Base-by-base conservation (phyloP, 2,888 invertebrate genomes). In the Polietes domitor region DNA sequence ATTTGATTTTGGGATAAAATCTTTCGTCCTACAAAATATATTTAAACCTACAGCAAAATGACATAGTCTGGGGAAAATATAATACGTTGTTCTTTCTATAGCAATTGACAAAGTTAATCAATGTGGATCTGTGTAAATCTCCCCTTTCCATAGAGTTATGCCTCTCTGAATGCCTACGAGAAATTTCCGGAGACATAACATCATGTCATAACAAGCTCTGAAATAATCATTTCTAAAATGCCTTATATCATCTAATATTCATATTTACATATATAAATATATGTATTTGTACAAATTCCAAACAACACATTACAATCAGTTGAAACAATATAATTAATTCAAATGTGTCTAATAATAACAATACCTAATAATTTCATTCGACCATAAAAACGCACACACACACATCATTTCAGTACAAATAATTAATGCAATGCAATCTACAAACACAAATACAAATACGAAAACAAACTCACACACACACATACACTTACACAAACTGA, bases 241-340 rank as follows among this genome's bases (percentile, higher is more conserved):
- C n/a, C n/a, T n/a, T n/a, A n/a, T n/a, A n/a, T 61, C 28, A 61
- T 26, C 61, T 61, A 61, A 61, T 61, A 17, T 63, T 17, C 63
- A 37, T 37, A 50, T 17, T 5, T 50, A 4, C 37, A 37, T 12
- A 37, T 37, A 37, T n/a, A 12, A 7, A n/a, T n/a, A 3, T 6
- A 61, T 15, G n/a, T 65, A 41, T 41, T 65, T 65, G 65, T 12
- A 65, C 41, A 65, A 65, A 47, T 47, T 6, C 32, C 4, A 32
- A 4, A 32, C 32, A 32, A 32, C 32, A 32, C n/a, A 47, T 9
- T 4, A 53, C 10, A 53, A 53, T 53, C 65, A 65, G 28, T 65
- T 65, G 37, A 37, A 65, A 41, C 21, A 37, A 37, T 65, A 65
- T 41, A 65, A 65, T 65, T 65, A 65, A 65, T 65, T 65, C 65